These are phyloP conservation scores for Lordiphosa collinella DNA, from an alignment of 1,140 invertebrate genomes.

Conservation along the genomic window DNA sequence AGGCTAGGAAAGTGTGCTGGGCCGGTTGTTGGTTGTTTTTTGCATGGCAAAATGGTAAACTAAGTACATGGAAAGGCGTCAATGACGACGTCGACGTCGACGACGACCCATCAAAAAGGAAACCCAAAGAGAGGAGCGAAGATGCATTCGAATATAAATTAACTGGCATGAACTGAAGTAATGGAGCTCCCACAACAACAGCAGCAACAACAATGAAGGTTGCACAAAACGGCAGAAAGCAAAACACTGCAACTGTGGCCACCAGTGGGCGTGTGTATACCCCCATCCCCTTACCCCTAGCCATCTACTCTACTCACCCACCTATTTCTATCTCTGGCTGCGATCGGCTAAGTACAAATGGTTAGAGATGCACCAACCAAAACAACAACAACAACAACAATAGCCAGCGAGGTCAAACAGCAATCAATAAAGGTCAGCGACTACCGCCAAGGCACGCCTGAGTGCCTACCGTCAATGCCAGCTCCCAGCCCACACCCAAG, in stretches of 20 bases:
- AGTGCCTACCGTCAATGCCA: conserved; percentile 70
- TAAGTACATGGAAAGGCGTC: conserved; percentile 63
- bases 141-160: conserved; percentile 71
- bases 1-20: conserved; percentile 60
- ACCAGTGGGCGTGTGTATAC: conserved; percentile 46
- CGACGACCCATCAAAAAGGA: conserved; percentile 52
- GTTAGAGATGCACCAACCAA: conserved; percentile 60
- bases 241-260: conserved; percentile 46
- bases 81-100: conserved; percentile 51
- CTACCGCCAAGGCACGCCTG: conserved; percentile 71
- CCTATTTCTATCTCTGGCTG: conserved; percentile 53
- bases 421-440: conserved; percentile 79
- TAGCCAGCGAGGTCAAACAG: conserved; percentile 72
- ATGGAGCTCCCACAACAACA: conserved; percentile 48
- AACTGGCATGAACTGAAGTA: conserved; percentile 64
- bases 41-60: conserved; percentile 49
- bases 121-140: conserved; percentile 5
- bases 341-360: conserved; percentile 70
- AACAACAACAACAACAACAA: conserved; percentile 35
- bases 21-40: conserved; percentile 25
- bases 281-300: not conserved
- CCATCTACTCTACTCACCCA: not conserved
- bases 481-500: conserved; percentile 11
- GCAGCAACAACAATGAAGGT: conserved; percentile 55
- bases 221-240: conserved; percentile 53